Evolutionary conservation across 2,888 invertebrate species (phyloP).

Genomic region (Tipula unca): DNA sequence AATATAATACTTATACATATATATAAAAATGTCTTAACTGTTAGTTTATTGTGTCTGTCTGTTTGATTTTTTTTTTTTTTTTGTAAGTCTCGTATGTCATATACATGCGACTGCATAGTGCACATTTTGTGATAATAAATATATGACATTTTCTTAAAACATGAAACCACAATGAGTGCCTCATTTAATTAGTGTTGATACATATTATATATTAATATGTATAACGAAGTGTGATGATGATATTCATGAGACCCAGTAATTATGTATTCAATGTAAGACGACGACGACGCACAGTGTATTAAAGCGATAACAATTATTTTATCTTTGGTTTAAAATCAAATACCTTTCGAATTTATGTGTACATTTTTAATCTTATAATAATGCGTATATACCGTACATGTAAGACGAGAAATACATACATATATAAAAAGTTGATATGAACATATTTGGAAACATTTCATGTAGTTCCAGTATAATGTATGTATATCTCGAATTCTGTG

Average conservation of each 20-base stretch:
- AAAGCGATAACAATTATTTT: background rate
- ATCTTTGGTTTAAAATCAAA: background rate
- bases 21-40: background rate
- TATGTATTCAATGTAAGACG: background rate
- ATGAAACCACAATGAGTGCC: background rate
- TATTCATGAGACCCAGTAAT: background rate
- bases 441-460: background rate
- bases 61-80: background rate
- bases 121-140: constrained; percentile 8
- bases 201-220: background rate
- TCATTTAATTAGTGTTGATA: background rate
- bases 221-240: background rate
- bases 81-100: background rate
- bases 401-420: background rate
- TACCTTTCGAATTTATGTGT: background rate
- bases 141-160: background rate
- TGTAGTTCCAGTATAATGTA: background rate
- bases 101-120: background rate
- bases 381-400: background rate
- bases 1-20: background rate
- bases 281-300: background rate
- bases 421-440: constrained; percentile 3
- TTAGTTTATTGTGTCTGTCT: background rate
- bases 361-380: background rate
- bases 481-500: background rate